phyloP scores from a whole-genome alignment of 2,888 invertebrate species.

The Mimas tiliae region DNA sequence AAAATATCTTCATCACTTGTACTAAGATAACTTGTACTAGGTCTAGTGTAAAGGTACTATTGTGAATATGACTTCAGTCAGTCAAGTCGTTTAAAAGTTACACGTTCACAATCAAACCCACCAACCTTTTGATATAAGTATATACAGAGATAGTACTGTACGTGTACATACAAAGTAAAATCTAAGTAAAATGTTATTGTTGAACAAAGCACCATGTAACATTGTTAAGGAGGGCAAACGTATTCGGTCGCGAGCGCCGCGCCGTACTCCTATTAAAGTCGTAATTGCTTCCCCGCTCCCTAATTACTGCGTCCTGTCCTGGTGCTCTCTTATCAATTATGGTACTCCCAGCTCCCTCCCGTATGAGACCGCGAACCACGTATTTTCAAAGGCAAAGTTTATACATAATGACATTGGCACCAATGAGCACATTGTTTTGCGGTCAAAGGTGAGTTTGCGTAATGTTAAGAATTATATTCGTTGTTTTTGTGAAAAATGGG shows the following conservation, averaged over 20 bases:
- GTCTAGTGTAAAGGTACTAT: no score
- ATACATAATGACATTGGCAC: conserved; percentile 25
- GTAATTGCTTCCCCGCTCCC: conserved; percentile 63
- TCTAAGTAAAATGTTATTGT: conserved; percentile 29
- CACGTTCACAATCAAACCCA: no score
- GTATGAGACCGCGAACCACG: conserved; percentile 40
- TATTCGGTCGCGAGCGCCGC: conserved; percentile 43
- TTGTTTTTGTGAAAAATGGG: conserved; percentile 3
- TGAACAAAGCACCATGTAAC: conserved; percentile 40
- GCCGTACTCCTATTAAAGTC: conserved; percentile 60
- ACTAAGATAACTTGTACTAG: no score
- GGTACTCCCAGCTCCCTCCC: conserved; percentile 40
- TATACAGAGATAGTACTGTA: no score
- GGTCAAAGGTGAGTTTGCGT: conserved; percentile 11
- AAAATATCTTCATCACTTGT: no score
- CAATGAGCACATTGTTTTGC: conserved; percentile 25
- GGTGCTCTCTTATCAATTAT: conserved; percentile 63
- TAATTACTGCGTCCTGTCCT: conserved; percentile 64
- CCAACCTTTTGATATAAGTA: no score
- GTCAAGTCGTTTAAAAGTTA: no score
- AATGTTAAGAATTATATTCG: conserved; percentile 3
- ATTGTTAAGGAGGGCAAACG: conserved; percentile 46
- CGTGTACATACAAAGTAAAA: conserved; percentile 14
- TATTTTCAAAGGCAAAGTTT: conserved; percentile 50
- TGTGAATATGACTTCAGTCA: no score